phyloP scores from a whole-genome alignment of 2,888 invertebrate genomes.

The Eupeodes luniger region DNA sequence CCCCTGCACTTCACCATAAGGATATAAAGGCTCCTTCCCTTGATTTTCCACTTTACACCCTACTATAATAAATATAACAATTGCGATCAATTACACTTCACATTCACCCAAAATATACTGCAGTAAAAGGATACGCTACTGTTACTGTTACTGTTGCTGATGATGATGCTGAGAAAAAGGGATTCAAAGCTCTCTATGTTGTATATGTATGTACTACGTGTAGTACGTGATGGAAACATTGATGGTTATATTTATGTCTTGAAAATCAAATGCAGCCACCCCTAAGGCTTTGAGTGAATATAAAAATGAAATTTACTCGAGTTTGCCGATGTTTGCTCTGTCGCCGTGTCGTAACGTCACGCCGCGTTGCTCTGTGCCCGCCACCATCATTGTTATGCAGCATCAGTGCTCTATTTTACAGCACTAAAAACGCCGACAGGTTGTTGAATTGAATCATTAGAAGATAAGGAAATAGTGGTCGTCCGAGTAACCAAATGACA shows the following conservation, averaged over 20 bases:
- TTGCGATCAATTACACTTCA: conserved; percentile 27
- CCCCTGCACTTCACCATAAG: too few species aligned
- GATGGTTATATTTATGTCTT: conserved; percentile 10
- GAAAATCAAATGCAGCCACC: conserved; percentile 67
- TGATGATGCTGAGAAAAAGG: background rate
- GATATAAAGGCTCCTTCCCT: too few species aligned
- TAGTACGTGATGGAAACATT: background rate
- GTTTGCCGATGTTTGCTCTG: too few species aligned
- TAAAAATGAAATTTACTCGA: background rate
- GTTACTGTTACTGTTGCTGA: too few species aligned
- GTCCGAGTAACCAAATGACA: conserved; percentile 37
- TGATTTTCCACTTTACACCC: conserved; percentile 8
- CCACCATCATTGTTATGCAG: conserved; percentile 32
- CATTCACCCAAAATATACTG: too few species aligned
- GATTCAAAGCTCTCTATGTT: conserved; percentile 1
- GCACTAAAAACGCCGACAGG: conserved; percentile 67
- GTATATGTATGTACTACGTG: too few species aligned
- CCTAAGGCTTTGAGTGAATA: conserved; percentile 53
- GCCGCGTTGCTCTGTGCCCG: too few species aligned
- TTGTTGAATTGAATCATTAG: conserved; percentile 76
- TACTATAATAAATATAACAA: background rate
- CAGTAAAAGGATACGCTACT: too few species aligned
- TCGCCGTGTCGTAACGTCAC: too few species aligned
- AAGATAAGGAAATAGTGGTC: conserved; percentile 45
- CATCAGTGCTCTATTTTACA: conserved; percentile 42